A percentile compares a stretch with the other conserved stretches of the same genome.
Conservation (phyloP, 2,113 vertebrate genomes). For the Dicentrarchus labrax region DNA sequence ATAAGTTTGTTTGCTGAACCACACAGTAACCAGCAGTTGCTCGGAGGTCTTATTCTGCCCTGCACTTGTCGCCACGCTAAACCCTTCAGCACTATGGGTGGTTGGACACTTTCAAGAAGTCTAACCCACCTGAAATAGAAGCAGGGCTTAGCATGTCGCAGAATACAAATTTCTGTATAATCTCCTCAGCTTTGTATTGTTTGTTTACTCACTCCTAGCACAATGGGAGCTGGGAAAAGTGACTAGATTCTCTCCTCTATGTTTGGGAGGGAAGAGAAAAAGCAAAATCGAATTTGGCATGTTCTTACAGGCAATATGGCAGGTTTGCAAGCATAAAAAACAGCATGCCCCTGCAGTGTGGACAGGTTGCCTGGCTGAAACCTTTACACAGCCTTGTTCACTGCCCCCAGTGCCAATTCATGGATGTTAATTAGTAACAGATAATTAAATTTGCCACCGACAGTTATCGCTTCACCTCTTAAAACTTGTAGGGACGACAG, state of each 20-base stretch:
- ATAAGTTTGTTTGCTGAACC: constrained; percentile 43
- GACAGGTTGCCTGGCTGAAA: background rate
- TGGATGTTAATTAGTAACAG: constrained; percentile 25
- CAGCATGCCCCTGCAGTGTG: background rate
- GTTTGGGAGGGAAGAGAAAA: background rate
- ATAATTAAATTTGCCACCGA: constrained; percentile 34
- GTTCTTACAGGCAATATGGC: background rate
- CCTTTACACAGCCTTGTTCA: background rate
- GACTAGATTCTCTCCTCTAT: background rate
- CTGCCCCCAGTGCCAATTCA: background rate
- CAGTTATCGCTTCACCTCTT: constrained; percentile 16
- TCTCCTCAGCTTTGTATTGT: constrained; percentile 14
- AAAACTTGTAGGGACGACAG: background rate
- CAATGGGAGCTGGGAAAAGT: background rate
- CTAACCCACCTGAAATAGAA: constrained; percentile 36
- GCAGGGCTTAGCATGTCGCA: background rate
- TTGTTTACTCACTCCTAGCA: constrained; percentile 14
- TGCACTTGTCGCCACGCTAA: constrained; percentile 22
- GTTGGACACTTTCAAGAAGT: constrained; percentile 28
- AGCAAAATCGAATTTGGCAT: background rate
- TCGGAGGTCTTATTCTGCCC: constrained; percentile 30
- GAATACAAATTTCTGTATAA: constrained; percentile 47
- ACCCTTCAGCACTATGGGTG: constrained; percentile 13
- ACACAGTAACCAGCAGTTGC: constrained; percentile 20
- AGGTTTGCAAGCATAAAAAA: background rate